Evolutionary conservation across 2,797 vertebrate species (phyloP).

Genomic region (Numenius phaeopus): DNA sequence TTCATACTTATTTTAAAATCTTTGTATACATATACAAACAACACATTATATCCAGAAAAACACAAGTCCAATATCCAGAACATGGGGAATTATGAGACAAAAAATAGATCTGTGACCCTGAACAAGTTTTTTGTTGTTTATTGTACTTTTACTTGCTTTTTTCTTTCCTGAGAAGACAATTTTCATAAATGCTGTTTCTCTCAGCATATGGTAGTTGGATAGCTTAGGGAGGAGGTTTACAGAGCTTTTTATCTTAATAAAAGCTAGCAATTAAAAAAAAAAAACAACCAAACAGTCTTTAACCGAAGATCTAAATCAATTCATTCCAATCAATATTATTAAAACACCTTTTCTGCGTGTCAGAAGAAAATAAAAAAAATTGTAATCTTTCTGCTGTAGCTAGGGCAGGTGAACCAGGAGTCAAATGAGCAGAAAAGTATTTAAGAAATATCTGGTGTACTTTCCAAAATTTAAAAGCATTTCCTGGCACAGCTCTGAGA

Average conservation of each 20-base stretch:
- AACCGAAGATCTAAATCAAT: background rate
- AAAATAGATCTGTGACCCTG: background rate
- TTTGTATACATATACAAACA: background rate
- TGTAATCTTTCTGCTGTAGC: background rate
- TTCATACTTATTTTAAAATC: background rate
- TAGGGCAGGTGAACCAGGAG: background rate
- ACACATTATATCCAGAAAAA: background rate
- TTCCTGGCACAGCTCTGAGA: background rate
- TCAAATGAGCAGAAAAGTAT: background rate
- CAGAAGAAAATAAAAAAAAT: background rate
- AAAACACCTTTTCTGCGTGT: background rate
- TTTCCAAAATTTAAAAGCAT: conserved; percentile 1
- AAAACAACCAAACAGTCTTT: background rate
- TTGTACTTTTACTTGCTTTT: background rate
- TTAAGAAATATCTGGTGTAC: background rate
- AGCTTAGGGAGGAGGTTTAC: background rate
- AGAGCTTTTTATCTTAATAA: background rate
- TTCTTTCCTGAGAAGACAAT: background rate
- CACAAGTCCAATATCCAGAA: background rate
- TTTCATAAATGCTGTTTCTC: background rate
- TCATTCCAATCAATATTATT: background rate
- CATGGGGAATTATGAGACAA: background rate
- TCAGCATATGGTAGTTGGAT: background rate
- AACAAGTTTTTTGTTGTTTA: background rate
- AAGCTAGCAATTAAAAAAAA: background rate